Evolutionary conservation across 2,888 invertebrate species (phyloP).

Genomic region (Automeris io): DNA sequence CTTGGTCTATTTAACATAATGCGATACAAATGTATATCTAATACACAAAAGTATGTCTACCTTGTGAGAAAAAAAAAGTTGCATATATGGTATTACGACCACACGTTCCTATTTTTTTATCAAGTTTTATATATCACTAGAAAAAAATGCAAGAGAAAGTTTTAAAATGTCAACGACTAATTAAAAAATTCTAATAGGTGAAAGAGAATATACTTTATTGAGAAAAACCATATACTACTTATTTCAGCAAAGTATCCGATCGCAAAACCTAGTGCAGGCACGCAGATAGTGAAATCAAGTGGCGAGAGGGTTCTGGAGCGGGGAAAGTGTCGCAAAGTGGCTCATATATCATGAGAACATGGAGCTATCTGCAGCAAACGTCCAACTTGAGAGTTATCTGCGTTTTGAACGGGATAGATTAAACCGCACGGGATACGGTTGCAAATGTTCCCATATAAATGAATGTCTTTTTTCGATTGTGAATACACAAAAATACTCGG

Average conservation of each 20-base stretch:
- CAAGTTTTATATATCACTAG: no score
- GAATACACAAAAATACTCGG: no score
- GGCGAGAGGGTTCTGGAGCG: conserved; percentile 11
- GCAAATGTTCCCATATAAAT: not conserved
- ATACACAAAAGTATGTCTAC: not conserved
- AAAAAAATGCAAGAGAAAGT: no score
- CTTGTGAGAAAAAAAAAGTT: not conserved
- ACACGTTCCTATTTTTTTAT: no score
- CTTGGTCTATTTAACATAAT: no score
- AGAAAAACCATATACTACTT: no score
- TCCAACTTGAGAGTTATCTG: conserved; percentile 19
- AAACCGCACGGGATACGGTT: conserved; percentile 12
- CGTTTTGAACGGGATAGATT: conserved; percentile 24
- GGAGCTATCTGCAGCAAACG: conserved; percentile 26
- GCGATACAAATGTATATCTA: no score
- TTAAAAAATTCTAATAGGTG: no score
- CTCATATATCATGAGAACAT: conserved; percentile 27
- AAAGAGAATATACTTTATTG: no score
- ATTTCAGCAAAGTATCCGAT: conserved; percentile 16
- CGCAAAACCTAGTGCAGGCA: conserved; percentile 23
- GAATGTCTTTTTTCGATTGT: no score
- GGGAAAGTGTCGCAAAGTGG: conserved; percentile 25
- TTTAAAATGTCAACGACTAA: no score
- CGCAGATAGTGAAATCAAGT: conserved; percentile 23
- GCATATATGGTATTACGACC: not conserved